phyloP scores from a whole-genome alignment of 2,888 invertebrate genomes.

The Bhutanitis thaidina region DNA sequence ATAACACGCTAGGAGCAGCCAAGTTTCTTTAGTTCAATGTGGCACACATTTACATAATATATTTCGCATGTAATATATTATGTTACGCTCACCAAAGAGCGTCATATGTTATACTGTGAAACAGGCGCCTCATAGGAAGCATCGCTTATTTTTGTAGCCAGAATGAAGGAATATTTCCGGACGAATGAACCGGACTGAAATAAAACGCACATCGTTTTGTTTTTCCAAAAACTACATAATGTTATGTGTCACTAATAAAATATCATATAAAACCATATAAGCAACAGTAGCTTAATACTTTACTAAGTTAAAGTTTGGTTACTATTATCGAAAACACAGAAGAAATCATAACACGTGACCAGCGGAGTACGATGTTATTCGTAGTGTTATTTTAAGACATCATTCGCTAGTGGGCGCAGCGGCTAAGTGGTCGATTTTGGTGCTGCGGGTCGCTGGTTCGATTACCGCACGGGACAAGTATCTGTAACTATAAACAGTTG shows the following conservation, averaged over 20 bases:
- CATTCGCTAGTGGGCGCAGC: too few relatives aligned
- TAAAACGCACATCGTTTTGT: slow-evolving; percentile 8
- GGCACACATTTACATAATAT: slow-evolving; percentile 56
- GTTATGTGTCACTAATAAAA: slow-evolving; percentile 1
- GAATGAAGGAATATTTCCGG: slow-evolving; percentile 20
- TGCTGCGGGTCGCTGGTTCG: too few relatives aligned
- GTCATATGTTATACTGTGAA: slow-evolving; percentile 30
- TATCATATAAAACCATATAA: background rate
- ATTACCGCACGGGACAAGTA: too few relatives aligned
- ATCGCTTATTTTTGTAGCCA: slow-evolving; percentile 19
- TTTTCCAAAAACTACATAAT: slow-evolving; percentile 5
- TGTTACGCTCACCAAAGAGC: slow-evolving; percentile 36
- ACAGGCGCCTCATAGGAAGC: slow-evolving; percentile 20
- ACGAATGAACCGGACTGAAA: slow-evolving; percentile 15
- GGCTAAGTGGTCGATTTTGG: too few relatives aligned
- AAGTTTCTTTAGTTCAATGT: slow-evolving; percentile 35
- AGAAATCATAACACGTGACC: too few relatives aligned
- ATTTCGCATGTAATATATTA: slow-evolving; percentile 49
- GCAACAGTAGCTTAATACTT: too few relatives aligned
- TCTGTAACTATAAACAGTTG: too few relatives aligned
- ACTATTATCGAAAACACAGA: too few relatives aligned
- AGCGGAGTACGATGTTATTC: too few relatives aligned
- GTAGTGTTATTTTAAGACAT: too few relatives aligned
- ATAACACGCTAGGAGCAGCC: slow-evolving; percentile 28
- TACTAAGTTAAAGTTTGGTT: too few relatives aligned